A percentile compares a stretch with the other conserved stretches of the same genome.
These are phyloP conservation scores for Rhagoletis zephyria DNA, from an alignment of 1,140 invertebrate species.

Conservation along the genomic window DNA sequence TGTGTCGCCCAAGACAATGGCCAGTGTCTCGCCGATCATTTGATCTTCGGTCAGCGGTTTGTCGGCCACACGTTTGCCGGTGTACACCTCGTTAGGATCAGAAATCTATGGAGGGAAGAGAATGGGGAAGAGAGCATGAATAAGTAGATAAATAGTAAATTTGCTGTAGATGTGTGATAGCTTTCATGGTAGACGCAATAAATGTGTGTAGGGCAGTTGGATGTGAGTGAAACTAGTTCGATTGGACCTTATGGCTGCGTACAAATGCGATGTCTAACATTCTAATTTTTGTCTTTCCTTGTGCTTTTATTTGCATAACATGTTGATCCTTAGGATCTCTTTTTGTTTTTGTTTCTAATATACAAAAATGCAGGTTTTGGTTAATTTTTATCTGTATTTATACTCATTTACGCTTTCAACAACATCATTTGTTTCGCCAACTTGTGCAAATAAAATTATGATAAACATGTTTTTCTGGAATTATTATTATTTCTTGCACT, in stretches of 20 bases:
- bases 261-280: conserved; percentile 40
- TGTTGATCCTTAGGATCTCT: conserved; percentile 46
- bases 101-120: conserved; percentile 78
- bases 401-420: conserved; percentile 50
- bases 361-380: conserved; percentile 55
- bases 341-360: conserved; percentile 36
- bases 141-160: neutral
- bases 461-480: conserved; percentile 70
- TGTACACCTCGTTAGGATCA: conserved; percentile 94
- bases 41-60: conserved; percentile 92
- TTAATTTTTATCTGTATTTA: conserved; percentile 53
- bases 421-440: conserved; percentile 58
- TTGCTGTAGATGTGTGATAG: neutral
- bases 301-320: conserved; percentile 55
- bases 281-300: conserved; percentile 49
- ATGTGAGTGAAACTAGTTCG: conserved; percentile 32
- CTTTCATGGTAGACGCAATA: neutral
- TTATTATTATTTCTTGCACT: conserved; percentile 62
- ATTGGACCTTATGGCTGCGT: neutral
- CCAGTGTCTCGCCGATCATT: conserved; percentile 93
- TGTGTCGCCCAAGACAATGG: conserved; percentile 90
- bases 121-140: neutral
- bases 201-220: neutral
- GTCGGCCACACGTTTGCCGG: conserved; percentile 90
- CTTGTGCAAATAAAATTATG: conserved; percentile 64